Percentiles rank a stretch among this genome's conserved stretches.
These are phyloP conservation scores for Otus sunia DNA, from an alignment of 2,113 vertebrate genomes.

Conservation along the genomic window DNA sequence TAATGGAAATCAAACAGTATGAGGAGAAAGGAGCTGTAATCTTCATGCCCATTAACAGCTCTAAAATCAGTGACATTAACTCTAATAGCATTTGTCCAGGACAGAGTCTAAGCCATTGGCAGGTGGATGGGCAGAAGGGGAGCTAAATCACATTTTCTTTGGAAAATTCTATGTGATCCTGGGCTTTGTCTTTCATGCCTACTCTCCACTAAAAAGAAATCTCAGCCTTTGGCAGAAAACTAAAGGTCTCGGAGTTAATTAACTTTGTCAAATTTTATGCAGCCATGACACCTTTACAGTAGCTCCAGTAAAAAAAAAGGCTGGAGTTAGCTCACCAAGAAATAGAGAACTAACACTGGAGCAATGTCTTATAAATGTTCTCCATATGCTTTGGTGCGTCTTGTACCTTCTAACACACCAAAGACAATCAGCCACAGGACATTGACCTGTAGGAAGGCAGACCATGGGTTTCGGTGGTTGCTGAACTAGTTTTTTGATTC, in stretches of 20 bases:
- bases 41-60: not conserved
- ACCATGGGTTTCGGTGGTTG: not conserved
- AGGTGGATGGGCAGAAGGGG: not conserved
- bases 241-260: not conserved
- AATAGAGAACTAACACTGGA: not conserved
- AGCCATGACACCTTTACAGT: not conserved
- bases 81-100: not conserved
- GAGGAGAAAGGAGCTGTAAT: not conserved
- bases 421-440: not conserved
- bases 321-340: not conserved
- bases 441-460: not conserved
- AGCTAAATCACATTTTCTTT: not conserved
- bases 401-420: not conserved
- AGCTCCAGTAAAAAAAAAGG: not conserved
- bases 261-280: not conserved
- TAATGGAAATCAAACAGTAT: constrained; percentile 1
- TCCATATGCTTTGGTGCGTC: not conserved
- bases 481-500: not conserved
- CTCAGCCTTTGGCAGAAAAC: not conserved
- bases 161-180: not conserved
- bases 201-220: not conserved
- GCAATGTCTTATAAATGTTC: not conserved
- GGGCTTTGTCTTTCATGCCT: not conserved
- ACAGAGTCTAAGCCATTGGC: not conserved
- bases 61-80: not conserved